Base-by-base conservation (phyloP, 1,140 invertebrate species). In the Drosophila obscura region DNA sequence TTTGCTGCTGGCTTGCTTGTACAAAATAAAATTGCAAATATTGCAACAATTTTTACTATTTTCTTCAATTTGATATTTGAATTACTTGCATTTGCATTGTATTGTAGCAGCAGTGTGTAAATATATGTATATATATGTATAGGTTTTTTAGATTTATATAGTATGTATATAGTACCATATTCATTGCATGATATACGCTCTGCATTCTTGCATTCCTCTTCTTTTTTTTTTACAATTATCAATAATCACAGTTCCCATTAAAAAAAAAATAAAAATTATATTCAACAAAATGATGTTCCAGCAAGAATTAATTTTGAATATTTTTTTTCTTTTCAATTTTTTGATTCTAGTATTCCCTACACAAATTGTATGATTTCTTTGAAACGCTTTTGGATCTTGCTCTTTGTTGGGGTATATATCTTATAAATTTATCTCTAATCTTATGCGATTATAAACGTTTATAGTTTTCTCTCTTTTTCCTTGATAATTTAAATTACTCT, bases 241-340 rank as follows among this genome's bases (percentile, higher is more conserved):
- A 62, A 84, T 88, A 88, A 88, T 88, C 83, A 88, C 83, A 88
- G 83, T 88, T 83, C 76, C 83, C 73, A 88, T 88, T 87, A 57
- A 82, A 87, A 87, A 78, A 72, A 81, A 19, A 19, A 19, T 19
- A 75, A 85, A 72, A 66, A 35, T 35, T 35, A 35, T 35, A 35
- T 69, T 46, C 49, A 57, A 68, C 24, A 19, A 39, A 84, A 73
- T 69, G 61, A 51, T 73, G 15, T 77, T 66, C 11, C 43, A 71
- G 72, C 77, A 85, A 82, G 68, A 82, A 46, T 57, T 72, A 87
- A 84, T 88, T 88, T 88, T 73, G 83, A 80, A 88, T 82, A 88
- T 66, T 43, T 67, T 56, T 56, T 41, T 1, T 19, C 1, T 19
- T 1, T 19, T 19, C 19, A 1, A 19, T 19, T 19, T 19, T 19